Base-by-base conservation (phyloP, 1,140 invertebrate species). In the Tetramorium parvispinum region DNA sequence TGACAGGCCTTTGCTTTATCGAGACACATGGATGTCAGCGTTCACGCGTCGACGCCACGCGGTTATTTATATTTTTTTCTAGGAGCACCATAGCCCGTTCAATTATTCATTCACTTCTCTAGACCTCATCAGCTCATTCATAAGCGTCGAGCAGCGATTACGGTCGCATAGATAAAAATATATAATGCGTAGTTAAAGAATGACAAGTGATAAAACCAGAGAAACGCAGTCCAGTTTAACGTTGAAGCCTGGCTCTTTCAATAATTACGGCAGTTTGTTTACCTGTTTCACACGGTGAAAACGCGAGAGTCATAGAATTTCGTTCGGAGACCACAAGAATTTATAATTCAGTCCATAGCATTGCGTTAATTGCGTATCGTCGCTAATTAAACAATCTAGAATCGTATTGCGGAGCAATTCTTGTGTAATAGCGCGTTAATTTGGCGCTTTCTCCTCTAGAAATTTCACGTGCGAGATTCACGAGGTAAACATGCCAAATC, bases 51-150 rank as follows among this genome's bases (percentile, higher is more conserved):
- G 37, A 40, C 8, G 37, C 27, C 59, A 46, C 76, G 24, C 21
- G 16, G 11, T 49, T 78, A 65, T 78, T 78, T 78, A 46, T 46
- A 37, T 75, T 21, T 63, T 5, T 10, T 21, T 24, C 71, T 18
- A 53, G 11, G 37, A 5, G 24, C n/a, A 46, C 18, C 13, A 13
- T 46, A 3, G 8, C 21, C 16, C 16, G 13, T 7, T 46, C 24
- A 24, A 65, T 24, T 18, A 18, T 65, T 40, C 40, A 65, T 78
- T 78, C 40, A 43, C 3, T 43, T 27, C 10, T 10, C 13, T 18
- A 0, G 8, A 27, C 0, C 40, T 1, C 32, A 4, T 32, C 32
- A 32, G 55, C 16, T 78, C 57, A 46, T 78, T 78, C 59, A 46
- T 63, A 21, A 46, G 6, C 11, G 8, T 3, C 27, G 18, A 3